Percentiles rank a stretch among this genome's conserved stretches.
Evolutionary conservation across 2,797 vertebrate genomes (phyloP).

Genomic region (Microtus obscurus): DNA sequence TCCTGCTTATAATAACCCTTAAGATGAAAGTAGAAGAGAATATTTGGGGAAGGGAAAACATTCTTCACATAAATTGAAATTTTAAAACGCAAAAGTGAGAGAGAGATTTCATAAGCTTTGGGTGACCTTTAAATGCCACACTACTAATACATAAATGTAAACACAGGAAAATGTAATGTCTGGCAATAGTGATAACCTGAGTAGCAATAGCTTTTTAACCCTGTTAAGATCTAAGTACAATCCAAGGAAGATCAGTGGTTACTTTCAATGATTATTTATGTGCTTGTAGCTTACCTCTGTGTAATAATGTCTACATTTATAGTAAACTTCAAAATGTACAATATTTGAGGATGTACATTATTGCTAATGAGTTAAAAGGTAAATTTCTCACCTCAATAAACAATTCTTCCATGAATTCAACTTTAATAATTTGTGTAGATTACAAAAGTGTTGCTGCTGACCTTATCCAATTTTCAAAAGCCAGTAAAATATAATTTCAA

Average conservation of each 20-base stretch:
- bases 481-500: conserved; percentile 53
- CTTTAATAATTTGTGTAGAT: conserved; percentile 38
- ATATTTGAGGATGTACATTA: conserved; percentile 16
- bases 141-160: conserved; percentile 79
- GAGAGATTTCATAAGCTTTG: conserved; percentile 61
- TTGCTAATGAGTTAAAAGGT: conserved; percentile 42
- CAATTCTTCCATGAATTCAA: conserved; percentile 7
- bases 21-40: conserved; percentile 63
- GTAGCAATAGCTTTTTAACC: conserved; percentile 72
- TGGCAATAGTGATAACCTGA: conserved; percentile 74
- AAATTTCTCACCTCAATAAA: conserved; percentile 28
- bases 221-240: conserved; percentile 75
- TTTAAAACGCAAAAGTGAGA: conserved; percentile 74
- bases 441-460: conserved; percentile 28
- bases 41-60: conserved; percentile 52
- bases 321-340: conserved; percentile 32
- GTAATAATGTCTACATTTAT: background rate
- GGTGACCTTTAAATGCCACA: conserved; percentile 82
- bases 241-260: conserved; percentile 60
- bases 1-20: conserved; percentile 67
- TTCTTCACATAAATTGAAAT: conserved; percentile 75
- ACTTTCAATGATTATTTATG: conserved; percentile 36
- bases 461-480: conserved; percentile 42
- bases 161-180: conserved; percentile 78
- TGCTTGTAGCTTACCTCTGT: conserved; percentile 10